These are phyloP conservation scores for Cephus runcator DNA, from an alignment of 2,888 invertebrate genomes.

Conservation along the genomic window DNA sequence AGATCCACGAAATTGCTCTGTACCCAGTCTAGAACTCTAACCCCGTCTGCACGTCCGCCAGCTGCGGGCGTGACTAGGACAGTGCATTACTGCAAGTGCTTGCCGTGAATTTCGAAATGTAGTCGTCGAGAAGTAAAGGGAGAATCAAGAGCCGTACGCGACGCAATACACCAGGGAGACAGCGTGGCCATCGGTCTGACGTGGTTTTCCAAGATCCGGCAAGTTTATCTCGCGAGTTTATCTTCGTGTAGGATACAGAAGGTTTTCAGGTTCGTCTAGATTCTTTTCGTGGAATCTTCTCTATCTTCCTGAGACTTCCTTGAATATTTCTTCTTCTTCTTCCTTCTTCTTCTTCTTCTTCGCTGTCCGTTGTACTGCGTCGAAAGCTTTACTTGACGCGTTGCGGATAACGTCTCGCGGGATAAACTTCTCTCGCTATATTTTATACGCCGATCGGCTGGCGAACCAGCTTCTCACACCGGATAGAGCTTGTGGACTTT, in stretches of 20 bases:
- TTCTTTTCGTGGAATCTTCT: background rate
- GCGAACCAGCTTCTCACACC: background rate
- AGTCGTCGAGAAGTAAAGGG: background rate
- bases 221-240: constrained; percentile 36
- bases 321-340: background rate
- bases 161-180: constrained; percentile 20
- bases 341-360: background rate
- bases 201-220: constrained; percentile 48
- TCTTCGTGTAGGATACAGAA: constrained; percentile 41
- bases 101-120: background rate
- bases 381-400: constrained; percentile 39
- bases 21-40: background rate
- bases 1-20: background rate
- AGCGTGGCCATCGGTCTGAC: constrained; percentile 50
- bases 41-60: background rate
- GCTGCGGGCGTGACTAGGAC: background rate
- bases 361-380: constrained; percentile 23
- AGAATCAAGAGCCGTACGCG: background rate
- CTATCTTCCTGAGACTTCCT: background rate
- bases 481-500: background rate
- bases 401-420: background rate
- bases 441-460: constrained; percentile 1
- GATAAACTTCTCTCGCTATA: background rate
- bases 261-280: constrained; percentile 46
- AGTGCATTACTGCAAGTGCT: background rate